Percentiles rank a stretch among this genome's conserved stretches.
Conservation (phyloP, 2,113 vertebrate genomes). For the Ciconia stormi region DNA sequence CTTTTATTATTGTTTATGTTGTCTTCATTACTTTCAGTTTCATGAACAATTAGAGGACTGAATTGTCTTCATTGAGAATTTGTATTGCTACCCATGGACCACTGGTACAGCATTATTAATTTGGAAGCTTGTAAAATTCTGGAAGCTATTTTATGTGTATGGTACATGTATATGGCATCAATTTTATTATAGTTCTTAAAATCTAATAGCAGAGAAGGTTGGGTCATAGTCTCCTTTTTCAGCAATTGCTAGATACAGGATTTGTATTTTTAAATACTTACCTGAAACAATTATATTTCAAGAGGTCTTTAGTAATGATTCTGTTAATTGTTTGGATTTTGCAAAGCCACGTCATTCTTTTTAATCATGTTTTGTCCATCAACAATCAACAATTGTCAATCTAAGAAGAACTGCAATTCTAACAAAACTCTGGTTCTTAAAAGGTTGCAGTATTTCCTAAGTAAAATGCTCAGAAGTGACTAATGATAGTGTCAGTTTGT, state of each 20-base stretch:
- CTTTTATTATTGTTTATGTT: not conserved
- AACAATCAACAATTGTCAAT: not conserved
- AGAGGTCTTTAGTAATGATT: not conserved
- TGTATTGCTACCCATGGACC: not conserved
- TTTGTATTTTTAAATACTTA: not conserved
- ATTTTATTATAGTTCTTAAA: not conserved
- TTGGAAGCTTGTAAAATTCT: not conserved
- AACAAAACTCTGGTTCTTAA: not conserved
- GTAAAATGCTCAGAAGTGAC: not conserved
- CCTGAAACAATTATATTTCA: not conserved
- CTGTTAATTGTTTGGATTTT: not conserved
- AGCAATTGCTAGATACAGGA: not conserved
- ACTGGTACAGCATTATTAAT: not conserved
- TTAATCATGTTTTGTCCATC: not conserved
- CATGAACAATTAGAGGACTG: not conserved
- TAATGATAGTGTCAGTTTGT: not conserved
- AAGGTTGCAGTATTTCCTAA: not conserved
- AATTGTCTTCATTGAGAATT: not conserved
- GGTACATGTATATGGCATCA: not conserved
- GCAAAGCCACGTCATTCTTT: fast-evolving
- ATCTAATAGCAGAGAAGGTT: not conserved
- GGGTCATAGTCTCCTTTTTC: not conserved
- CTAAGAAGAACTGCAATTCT: not conserved
- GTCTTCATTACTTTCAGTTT: not conserved
- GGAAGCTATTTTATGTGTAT: not conserved